A percentile compares a stretch with the other conserved stretches of the same genome.
phyloP scores from a whole-genome alignment of 2,113 vertebrate species.

The Tetrao urogallus region DNA sequence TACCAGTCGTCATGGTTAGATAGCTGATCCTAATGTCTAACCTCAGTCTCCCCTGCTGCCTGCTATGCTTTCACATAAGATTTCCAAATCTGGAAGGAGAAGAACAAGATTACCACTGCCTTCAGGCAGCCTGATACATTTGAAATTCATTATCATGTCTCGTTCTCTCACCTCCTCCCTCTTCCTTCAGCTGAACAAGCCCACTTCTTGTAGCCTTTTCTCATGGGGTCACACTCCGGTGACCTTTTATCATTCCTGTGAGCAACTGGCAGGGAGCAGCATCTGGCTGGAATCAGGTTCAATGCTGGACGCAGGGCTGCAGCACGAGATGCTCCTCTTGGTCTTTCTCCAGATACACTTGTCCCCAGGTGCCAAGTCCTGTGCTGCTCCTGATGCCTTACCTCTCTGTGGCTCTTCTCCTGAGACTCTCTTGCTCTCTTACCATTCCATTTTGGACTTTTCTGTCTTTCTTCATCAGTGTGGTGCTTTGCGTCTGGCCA shows the following conservation, averaged over 20 bases:
- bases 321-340: not conserved
- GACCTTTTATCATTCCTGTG: not conserved
- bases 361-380: not conserved
- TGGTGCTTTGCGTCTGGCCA: not conserved
- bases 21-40: not conserved
- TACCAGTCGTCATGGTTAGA: not conserved
- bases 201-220: not conserved
- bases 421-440: not conserved
- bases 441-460: not conserved
- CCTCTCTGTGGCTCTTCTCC: not conserved
- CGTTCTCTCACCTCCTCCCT: not conserved
- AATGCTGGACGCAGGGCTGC: not conserved
- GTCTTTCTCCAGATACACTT: not conserved
- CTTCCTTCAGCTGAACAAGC: not conserved
- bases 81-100: not conserved
- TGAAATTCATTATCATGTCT: not conserved
- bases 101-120: not conserved
- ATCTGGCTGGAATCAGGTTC: not conserved
- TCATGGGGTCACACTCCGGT: not conserved
- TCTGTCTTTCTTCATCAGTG: not conserved
- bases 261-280: not conserved
- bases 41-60: not conserved
- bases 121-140: slow-evolving; percentile 21
- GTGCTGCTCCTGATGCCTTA: not conserved
- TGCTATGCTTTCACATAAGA: not conserved